Percentiles rank a stretch among this genome's conserved stretches.
phyloP scores from a whole-genome alignment of 2,113 vertebrate species.

The Gopherus evgoodei region DNA sequence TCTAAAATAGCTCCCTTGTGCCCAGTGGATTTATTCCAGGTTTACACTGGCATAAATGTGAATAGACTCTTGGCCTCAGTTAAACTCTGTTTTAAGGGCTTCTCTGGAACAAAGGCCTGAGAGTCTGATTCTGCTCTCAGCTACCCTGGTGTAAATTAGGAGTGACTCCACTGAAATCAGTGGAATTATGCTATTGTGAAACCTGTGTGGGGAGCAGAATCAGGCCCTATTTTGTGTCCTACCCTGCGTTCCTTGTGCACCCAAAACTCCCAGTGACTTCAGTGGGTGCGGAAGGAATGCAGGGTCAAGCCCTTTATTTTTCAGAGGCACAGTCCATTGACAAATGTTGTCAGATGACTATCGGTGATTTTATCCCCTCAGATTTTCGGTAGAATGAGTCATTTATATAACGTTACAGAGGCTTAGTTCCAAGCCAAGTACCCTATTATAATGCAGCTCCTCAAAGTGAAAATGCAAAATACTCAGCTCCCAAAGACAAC shows the following conservation, averaged over 20 bases:
- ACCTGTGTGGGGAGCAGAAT: not conserved
- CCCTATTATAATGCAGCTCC: constrained; percentile 1
- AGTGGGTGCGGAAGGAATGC: constrained; percentile 25
- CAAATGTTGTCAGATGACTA: constrained; percentile 4
- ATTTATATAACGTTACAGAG: constrained; percentile 44
- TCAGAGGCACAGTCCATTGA: constrained; percentile 27
- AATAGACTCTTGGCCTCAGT: not conserved
- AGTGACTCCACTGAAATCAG: not conserved
- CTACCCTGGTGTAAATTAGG: not conserved
- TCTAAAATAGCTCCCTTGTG: not conserved
- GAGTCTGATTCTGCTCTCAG: constrained; percentile 25
- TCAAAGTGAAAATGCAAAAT: constrained; percentile 45
- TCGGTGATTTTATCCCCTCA: constrained; percentile 20
- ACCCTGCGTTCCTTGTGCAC: not conserved
- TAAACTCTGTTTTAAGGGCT: constrained; percentile 27
- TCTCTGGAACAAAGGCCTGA: constrained; percentile 3
- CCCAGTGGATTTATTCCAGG: constrained; percentile 17
- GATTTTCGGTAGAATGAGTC: constrained; percentile 37
- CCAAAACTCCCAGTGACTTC: not conserved
- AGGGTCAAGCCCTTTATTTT: constrained; percentile 17
- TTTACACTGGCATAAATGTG: not conserved
- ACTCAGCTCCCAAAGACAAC: constrained; percentile 10
- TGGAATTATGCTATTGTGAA: not conserved
- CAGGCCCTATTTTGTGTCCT: not conserved
- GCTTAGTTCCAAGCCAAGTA: constrained; percentile 30